Evolutionary conservation across 2,113 vertebrate species (phyloP).

Genomic region (Mastomys natalensis): DNA sequence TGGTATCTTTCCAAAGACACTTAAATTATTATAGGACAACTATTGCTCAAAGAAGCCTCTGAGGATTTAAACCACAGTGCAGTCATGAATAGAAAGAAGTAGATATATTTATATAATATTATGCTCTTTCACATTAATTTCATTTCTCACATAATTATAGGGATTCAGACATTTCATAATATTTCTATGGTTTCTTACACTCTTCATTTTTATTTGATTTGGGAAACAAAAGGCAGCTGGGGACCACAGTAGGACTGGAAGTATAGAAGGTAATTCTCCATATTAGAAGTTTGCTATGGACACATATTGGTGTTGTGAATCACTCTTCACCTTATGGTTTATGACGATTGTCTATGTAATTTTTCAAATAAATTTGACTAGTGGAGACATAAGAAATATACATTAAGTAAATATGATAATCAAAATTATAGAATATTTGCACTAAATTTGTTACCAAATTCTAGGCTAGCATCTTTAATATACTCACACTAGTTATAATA

Average conservation of each 20-base stretch:
- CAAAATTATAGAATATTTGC: not conserved
- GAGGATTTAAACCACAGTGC: slow-evolving; percentile 22
- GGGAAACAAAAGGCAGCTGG: not conserved
- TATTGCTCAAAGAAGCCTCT: not conserved
- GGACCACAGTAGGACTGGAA: not conserved
- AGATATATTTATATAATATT: slow-evolving; percentile 14
- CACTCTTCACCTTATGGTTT: not conserved
- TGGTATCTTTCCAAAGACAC: slow-evolving; percentile 14
- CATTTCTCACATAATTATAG: slow-evolving; percentile 45
- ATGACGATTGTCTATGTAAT: not conserved
- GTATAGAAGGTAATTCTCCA: not conserved
- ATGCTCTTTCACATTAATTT: slow-evolving; percentile 18
- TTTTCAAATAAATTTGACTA: not conserved
- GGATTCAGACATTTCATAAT: not conserved
- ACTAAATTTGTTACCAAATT: not conserved
- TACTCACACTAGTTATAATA: not conserved
- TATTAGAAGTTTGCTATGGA: not conserved
- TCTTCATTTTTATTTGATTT: not conserved
- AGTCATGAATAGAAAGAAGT: not conserved
- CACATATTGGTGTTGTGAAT: not conserved
- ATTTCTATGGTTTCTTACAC: not conserved
- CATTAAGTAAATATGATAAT: not conserved
- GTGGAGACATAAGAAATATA: slow-evolving; percentile 1
- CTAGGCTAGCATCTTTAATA: not conserved
- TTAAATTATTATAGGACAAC: not conserved